Conservation (phyloP, 2,113 vertebrate genomes). For the Himantopus leucocephalus region DNA sequence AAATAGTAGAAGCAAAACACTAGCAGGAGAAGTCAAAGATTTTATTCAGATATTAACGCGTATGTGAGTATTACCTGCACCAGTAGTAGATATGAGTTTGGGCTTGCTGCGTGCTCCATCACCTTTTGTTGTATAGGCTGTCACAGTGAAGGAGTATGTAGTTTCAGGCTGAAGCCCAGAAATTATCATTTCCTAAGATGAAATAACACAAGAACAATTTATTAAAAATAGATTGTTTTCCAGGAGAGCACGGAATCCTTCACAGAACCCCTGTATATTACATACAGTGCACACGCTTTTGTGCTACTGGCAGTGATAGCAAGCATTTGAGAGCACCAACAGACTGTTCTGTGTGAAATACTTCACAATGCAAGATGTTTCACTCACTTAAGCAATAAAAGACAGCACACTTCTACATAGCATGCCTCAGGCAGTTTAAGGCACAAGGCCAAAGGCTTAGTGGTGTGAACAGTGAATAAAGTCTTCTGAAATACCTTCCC, state of each 20-base stretch:
- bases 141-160: slow-evolving; percentile 94
- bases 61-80: slow-evolving; percentile 83
- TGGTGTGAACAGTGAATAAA: not conserved
- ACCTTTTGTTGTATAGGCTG: slow-evolving; percentile 98
- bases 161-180: slow-evolving; percentile 93
- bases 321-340: slow-evolving; percentile 30
- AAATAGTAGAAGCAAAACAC: not conserved
- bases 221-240: not conserved
- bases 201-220: slow-evolving; percentile 28
- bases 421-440: not conserved
- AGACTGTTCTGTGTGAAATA: not conserved
- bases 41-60: not conserved
- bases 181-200: slow-evolving; percentile 92
- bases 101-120: slow-evolving; percentile 98
- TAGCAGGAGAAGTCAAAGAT: not conserved
- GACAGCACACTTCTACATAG: not conserved
- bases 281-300: not conserved
- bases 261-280: not conserved
- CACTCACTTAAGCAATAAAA: not conserved
- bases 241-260: not conserved
- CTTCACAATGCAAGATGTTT: not conserved
- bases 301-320: slow-evolving; percentile 4
- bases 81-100: slow-evolving; percentile 91
- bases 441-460: not conserved
- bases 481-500: not conserved